Percentiles rank a stretch among this genome's conserved stretches.
Evolutionary conservation across 2,113 vertebrate genomes (phyloP).

Genomic region (Agapornis roseicollis): DNA sequence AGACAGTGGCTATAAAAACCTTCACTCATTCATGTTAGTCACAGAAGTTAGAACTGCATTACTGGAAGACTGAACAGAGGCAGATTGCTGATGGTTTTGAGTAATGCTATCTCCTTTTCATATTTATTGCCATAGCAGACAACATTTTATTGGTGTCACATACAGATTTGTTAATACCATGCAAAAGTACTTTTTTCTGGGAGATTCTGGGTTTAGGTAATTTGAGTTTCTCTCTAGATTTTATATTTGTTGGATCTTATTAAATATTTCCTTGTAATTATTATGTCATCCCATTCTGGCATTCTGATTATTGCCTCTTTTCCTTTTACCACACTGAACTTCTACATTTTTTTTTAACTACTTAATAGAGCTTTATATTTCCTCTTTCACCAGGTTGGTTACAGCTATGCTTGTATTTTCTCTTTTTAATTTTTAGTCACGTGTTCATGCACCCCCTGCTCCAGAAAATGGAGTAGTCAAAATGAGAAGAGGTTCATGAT

Average conservation of each 20-base stretch:
- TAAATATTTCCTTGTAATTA: not conserved
- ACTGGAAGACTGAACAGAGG: constrained; percentile 2
- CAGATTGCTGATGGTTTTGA: not conserved
- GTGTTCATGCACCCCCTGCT: rapidly evolving
- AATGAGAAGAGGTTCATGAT: not conserved
- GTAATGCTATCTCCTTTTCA: not conserved
- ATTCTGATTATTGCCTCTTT: not conserved
- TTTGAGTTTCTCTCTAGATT: not conserved
- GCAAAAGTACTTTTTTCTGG: not conserved
- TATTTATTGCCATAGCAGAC: constrained; percentile 26
- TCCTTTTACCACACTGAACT: not conserved
- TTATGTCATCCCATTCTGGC: not conserved
- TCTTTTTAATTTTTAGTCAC: not conserved
- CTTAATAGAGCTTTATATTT: not conserved
- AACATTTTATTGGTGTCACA: not conserved
- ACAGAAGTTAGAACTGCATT: constrained; percentile 26
- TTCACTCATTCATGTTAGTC: constrained; percentile 20
- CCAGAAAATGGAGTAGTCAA: not conserved
- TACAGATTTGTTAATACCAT: not conserved
- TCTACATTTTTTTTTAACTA: not conserved
- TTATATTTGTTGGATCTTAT: not conserved
- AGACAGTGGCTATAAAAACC: constrained; percentile 31
- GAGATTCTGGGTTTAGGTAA: not conserved
- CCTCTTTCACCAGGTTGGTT: not conserved
- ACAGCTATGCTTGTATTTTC: not conserved